Evolutionary conservation across 2,888 invertebrate species (phyloP).

Genomic region (Dichetophora obliterata): DNA sequence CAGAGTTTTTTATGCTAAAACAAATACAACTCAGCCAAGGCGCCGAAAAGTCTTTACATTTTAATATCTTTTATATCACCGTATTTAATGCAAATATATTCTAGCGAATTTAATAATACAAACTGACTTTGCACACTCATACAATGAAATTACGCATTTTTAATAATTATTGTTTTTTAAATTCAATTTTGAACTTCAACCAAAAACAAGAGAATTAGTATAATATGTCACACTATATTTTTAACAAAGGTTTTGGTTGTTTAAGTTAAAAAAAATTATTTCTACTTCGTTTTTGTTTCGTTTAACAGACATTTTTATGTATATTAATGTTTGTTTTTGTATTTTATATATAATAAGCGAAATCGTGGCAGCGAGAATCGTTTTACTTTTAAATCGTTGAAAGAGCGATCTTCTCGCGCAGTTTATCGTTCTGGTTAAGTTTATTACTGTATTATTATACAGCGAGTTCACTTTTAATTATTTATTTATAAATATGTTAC

Average conservation of each 20-base stretch:
- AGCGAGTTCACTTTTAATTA: neutral
- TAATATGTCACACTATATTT: neutral
- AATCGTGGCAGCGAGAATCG: neutral
- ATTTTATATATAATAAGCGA: neutral
- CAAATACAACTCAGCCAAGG: too few relatives aligned
- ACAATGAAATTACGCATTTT: neutral
- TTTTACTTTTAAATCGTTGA: neutral
- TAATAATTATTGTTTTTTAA: neutral
- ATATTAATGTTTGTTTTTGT: neutral
- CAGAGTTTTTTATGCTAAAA: too few relatives aligned
- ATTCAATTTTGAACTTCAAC: conserved; percentile 6
- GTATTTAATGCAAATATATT: neutral
- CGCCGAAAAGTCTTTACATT: neutral
- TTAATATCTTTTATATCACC: neutral
- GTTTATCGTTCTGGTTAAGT: neutral
- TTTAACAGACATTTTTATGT: neutral
- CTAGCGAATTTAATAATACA: neutral
- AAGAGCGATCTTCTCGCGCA: neutral
- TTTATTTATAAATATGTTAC: neutral
- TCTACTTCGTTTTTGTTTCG: neutral
- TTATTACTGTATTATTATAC: too few relatives aligned
- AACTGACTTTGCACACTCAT: neutral
- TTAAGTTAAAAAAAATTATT: neutral
- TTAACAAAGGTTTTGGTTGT: neutral
- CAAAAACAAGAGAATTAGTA: neutral